Evolutionary conservation across 2,888 invertebrate species (phyloP).

Genomic region (Galerucella calmariensis): DNA sequence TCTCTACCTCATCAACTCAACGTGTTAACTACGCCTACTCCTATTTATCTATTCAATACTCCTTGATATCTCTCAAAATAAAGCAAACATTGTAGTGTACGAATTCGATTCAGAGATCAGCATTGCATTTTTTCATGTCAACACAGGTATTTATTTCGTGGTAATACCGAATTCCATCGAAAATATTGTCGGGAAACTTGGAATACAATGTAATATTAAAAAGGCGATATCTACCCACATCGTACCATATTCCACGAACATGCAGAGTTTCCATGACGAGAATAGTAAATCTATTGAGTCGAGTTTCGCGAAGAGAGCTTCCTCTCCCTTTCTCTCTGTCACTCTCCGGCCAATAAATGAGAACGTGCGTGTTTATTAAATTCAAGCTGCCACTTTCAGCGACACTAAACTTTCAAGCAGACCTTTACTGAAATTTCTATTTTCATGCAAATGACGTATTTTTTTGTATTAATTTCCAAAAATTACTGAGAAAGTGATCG

Average conservation of each 20-base stretch:
- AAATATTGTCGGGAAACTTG: neutral
- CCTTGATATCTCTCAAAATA: no score
- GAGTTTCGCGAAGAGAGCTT: slow-evolving; percentile 6
- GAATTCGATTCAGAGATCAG: no score
- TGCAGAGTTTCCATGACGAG: slow-evolving; percentile 14
- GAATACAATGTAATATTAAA: slow-evolving; percentile 7
- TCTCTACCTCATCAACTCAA: no score
- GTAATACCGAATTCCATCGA: neutral
- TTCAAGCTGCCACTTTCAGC: slow-evolving; percentile 5
- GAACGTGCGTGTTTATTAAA: slow-evolving; percentile 18
- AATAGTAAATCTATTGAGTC: slow-evolving; percentile 18
- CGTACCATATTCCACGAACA: slow-evolving; percentile 6
- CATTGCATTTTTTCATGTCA: neutral
- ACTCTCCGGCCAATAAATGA: slow-evolving; percentile 11
- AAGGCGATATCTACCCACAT: neutral
- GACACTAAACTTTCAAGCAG: slow-evolving; percentile 10
- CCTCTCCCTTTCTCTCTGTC: neutral
- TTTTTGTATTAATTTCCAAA: neutral
- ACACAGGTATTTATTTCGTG: neutral
- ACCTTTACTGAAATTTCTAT: neutral
- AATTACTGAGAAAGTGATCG: neutral
- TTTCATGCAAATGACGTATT: neutral
- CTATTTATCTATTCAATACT: no score
- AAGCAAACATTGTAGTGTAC: no score
- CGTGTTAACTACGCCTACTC: no score